Conservation (phyloP, 2,888 invertebrate genomes). For the Patella caerulea region DNA sequence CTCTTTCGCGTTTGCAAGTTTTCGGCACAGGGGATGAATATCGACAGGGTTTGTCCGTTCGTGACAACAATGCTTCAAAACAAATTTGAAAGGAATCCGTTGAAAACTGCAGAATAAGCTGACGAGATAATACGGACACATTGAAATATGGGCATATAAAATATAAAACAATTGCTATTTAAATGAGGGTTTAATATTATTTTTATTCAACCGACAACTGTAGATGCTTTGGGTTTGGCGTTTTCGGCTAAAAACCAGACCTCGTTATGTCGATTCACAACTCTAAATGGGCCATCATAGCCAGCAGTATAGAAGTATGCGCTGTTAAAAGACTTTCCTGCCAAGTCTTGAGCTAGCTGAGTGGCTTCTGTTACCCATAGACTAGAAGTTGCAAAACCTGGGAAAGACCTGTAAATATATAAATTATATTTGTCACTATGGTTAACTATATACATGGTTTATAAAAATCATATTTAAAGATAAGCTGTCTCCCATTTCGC, state of each 20-base stretch:
- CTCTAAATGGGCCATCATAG: conserved; percentile 69
- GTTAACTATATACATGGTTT: conserved; percentile 1
- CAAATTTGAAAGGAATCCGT: too few relatives aligned
- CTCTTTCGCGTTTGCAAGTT: too few relatives aligned
- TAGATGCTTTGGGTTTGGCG: neutral
- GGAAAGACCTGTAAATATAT: conserved; percentile 40
- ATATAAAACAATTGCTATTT: too few relatives aligned
- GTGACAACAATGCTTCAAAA: too few relatives aligned
- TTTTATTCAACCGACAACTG: too few relatives aligned
- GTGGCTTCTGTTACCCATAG: conserved; percentile 47
- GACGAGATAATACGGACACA: too few relatives aligned
- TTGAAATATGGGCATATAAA: too few relatives aligned
- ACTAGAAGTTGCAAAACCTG: conserved; percentile 53
- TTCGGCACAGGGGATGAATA: too few relatives aligned
- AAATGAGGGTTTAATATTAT: too few relatives aligned
- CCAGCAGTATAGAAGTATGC: conserved; percentile 64
- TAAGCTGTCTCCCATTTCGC: neutral
- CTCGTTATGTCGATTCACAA: conserved; percentile 67
- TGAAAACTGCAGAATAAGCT: too few relatives aligned
- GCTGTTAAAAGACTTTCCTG: conserved; percentile 31
- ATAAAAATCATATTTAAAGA: neutral
- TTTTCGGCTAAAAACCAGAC: conserved; percentile 60
- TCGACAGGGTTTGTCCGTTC: too few relatives aligned
- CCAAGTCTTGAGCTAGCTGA: conserved; percentile 39
- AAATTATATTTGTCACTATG: neutral